These are phyloP conservation scores for Papilio protenor DNA, from an alignment of 2,888 invertebrate species.

Conservation along the genomic window DNA sequence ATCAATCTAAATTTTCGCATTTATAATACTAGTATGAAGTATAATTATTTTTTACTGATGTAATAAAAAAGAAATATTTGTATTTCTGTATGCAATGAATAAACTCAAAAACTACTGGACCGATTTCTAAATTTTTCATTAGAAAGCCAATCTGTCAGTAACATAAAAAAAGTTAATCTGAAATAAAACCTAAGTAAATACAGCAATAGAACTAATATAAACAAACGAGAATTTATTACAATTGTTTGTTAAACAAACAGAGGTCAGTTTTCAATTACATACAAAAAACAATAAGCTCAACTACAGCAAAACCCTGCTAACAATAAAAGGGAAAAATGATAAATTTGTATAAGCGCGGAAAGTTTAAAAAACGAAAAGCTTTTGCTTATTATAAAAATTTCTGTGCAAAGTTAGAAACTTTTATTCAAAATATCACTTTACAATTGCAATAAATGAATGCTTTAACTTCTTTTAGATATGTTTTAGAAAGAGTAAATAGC, in stretches of 20 bases:
- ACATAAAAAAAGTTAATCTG: too few relatives aligned
- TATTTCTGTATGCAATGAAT: too few relatives aligned
- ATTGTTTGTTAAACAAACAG: constrained; percentile 14
- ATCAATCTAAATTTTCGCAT: too few relatives aligned
- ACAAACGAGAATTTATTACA: background rate
- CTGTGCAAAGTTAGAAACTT: background rate
- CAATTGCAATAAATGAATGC: background rate
- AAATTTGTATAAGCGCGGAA: background rate
- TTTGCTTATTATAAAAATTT: background rate
- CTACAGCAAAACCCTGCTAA: background rate
- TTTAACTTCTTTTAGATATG: background rate
- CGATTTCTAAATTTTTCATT: too few relatives aligned
- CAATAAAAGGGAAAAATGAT: background rate
- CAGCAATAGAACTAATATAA: background rate
- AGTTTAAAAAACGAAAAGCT: constrained; percentile 9
- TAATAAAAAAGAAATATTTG: too few relatives aligned
- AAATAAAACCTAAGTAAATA: too few relatives aligned
- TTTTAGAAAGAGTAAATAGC: background rate
- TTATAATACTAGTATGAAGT: too few relatives aligned
- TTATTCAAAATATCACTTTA: background rate
- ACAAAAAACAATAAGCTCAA: constrained; percentile 4
- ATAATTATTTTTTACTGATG: too few relatives aligned
- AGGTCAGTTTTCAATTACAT: background rate
- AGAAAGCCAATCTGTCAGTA: too few relatives aligned
- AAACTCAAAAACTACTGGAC: too few relatives aligned